Evolutionary conservation across 2,888 invertebrate species (phyloP).

Genomic region (Platypus cylindrus): DNA sequence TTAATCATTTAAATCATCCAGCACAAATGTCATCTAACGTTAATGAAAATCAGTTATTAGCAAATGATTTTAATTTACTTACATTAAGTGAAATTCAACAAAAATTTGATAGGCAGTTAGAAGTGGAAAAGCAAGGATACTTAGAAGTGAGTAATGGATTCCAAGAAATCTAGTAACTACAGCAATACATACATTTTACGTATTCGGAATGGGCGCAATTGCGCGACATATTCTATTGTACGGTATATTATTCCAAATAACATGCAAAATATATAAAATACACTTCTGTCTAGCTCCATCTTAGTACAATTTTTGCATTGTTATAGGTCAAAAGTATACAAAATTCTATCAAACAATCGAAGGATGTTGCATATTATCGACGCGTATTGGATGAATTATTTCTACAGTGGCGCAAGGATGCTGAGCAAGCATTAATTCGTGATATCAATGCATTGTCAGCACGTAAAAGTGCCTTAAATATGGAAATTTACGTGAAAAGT

Average conservation of each 20-base stretch:
- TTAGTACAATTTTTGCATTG: too few species aligned
- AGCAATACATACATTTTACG: too few species aligned
- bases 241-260: too few species aligned
- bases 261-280: too few species aligned
- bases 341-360: conserved; percentile 19
- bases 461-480: conserved; percentile 30
- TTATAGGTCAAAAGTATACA: conserved; percentile 31
- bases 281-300: too few species aligned
- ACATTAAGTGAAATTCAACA: conserved; percentile 40
- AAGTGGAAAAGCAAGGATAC: conserved; percentile 52
- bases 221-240: too few species aligned
- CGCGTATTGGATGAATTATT: conserved; percentile 48
- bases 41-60: too few species aligned
- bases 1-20: conserved; percentile 44
- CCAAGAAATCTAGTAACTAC: too few species aligned
- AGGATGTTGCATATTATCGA: conserved; percentile 30
- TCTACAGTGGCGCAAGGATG: conserved; percentile 50
- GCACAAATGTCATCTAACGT: conserved; percentile 24
- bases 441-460: conserved; percentile 54
- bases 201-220: too few species aligned
- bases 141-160: conserved; percentile 41
- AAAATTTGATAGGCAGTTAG: conserved; percentile 50
- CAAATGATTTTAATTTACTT: too few species aligned
- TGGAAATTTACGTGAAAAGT: conserved; percentile 29
- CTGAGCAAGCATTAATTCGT: conserved; percentile 51